Percentiles rank a stretch among this genome's conserved stretches.
phyloP scores from a whole-genome alignment of 2,113 vertebrate genomes.

The Alexandromys fortis region DNA sequence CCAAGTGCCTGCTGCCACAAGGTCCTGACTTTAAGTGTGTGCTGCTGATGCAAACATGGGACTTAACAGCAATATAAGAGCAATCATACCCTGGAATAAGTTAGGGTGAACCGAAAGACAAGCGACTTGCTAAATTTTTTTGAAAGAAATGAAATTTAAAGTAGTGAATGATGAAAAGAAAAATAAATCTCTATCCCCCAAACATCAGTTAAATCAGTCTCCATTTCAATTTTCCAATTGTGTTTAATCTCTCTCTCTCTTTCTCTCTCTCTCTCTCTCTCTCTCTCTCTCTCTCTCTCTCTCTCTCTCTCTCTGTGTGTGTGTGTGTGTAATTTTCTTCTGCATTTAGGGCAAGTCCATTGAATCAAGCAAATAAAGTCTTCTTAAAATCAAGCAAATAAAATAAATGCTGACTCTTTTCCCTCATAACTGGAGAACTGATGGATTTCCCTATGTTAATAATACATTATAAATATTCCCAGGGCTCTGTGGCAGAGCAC shows the following conservation, averaged over 20 bases:
- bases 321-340: background rate
- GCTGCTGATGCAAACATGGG: background rate
- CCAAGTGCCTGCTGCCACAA: background rate
- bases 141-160: slow-evolving; percentile 11
- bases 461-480: background rate
- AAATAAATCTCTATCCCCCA: background rate
- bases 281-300: too few species aligned
- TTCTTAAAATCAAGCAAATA: background rate
- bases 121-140: background rate
- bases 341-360: background rate
- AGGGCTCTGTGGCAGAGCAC: background rate
- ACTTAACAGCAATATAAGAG: background rate
- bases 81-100: background rate
- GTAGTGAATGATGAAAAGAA: background rate
- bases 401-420: background rate
- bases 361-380: background rate
- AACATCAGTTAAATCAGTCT: background rate
- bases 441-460: background rate
- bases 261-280: background rate
- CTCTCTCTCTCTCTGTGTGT: background rate
- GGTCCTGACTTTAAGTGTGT: background rate
- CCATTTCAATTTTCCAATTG: background rate
- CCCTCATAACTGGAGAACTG: background rate
- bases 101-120: background rate
- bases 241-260: background rate